phyloP scores from a whole-genome alignment of 2,888 invertebrate species.

The Leucoptera coffeella region DNA sequence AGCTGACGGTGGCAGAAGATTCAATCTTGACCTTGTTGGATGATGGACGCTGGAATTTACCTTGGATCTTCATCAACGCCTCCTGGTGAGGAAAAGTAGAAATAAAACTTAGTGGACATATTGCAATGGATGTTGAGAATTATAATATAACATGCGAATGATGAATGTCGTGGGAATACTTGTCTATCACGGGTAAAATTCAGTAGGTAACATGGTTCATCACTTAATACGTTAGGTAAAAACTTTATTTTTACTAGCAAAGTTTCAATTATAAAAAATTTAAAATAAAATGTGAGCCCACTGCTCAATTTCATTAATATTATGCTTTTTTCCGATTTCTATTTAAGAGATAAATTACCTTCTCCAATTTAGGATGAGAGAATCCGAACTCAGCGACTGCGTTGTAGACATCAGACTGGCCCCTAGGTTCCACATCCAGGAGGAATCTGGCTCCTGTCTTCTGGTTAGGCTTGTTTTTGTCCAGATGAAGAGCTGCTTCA shows the following conservation, averaged over 20 bases:
- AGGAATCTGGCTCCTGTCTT: conserved; percentile 54
- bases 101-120: neutral
- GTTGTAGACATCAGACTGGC: conserved; percentile 23
- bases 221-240: too few species aligned
- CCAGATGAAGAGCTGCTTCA: conserved; percentile 60
- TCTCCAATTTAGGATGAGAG: conserved; percentile 60
- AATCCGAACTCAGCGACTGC: conserved; percentile 56
- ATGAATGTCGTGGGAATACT: too few species aligned
- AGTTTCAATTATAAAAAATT: too few species aligned
- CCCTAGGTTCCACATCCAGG: conserved; percentile 44
- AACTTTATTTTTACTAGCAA: too few species aligned
- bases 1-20: conserved; percentile 19
- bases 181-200: too few species aligned
- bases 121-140: too few species aligned
- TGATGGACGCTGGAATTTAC: conserved; percentile 14
- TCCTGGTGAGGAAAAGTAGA: conserved; percentile 12
- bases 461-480: conserved; percentile 66
- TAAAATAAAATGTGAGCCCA: too few species aligned
- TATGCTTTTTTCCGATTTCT: too few species aligned
- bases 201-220: too few species aligned
- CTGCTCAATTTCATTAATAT: too few species aligned
- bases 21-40: conserved; percentile 24
- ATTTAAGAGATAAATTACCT: too few species aligned
- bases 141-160: too few species aligned
- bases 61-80: conserved; percentile 20